Percentiles rank a stretch among this genome's conserved stretches.
phyloP scores from a whole-genome alignment of 1,140 invertebrate genomes.

The Ephestia elutella region DNA sequence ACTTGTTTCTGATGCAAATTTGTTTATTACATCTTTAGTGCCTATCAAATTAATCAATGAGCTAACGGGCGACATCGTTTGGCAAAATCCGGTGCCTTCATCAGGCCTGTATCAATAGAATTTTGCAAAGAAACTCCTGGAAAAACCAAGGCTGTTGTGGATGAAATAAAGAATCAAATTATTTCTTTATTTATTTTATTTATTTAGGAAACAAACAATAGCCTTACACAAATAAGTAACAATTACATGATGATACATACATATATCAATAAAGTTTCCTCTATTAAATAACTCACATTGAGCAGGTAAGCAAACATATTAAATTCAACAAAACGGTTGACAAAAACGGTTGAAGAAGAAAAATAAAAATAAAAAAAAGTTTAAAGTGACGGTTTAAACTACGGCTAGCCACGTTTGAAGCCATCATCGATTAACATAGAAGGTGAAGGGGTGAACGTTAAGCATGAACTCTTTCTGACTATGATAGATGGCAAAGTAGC shows the following conservation, averaged over 20 bases:
- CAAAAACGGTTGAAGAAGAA: no score
- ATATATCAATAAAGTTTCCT: no score
- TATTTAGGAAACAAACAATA: no score
- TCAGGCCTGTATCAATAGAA: constrained; percentile 6
- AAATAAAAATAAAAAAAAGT: no score
- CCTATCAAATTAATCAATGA: not conserved
- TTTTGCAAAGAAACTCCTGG: constrained; percentile 11
- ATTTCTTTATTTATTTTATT: no score
- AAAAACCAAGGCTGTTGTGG: not conserved
- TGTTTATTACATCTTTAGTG: constrained; percentile 8
- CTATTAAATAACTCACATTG: no score
- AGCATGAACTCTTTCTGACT: not conserved
- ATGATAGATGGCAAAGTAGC: no score
- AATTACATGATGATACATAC: no score
- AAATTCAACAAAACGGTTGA: no score
- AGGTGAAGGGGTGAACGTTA: not conserved
- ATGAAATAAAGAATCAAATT: constrained; percentile 1
- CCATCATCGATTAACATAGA: not conserved
- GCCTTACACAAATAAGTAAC: no score
- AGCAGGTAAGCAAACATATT: no score
- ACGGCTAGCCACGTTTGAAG: not conserved
- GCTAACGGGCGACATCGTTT: not conserved
- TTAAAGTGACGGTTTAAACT: no score
- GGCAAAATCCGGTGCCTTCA: constrained; percentile 8
- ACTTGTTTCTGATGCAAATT: constrained; percentile 4